These are phyloP conservation scores for Philonicus albiceps DNA, from an alignment of 2,888 invertebrate species.

Conservation along the genomic window DNA sequence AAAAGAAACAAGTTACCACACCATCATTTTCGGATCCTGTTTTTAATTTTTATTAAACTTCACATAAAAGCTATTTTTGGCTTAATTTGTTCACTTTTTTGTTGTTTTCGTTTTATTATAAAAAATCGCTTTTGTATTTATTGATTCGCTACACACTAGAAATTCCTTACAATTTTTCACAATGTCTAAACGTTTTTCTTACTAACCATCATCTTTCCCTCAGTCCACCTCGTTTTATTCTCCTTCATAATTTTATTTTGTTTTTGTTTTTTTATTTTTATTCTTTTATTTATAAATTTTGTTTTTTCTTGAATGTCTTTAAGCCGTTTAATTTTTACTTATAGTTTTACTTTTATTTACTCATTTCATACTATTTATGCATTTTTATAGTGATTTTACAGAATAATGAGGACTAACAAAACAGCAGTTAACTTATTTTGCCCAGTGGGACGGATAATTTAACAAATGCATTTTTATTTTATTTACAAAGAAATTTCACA, in stretches of 20 bases:
- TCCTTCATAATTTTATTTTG: neutral
- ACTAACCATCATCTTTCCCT: neutral
- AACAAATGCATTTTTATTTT: slow-evolving; percentile 9
- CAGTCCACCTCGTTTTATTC: neutral
- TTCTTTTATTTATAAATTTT: neutral
- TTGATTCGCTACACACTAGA: neutral
- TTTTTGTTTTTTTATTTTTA: too few relatives aligned
- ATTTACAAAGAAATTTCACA: slow-evolving; percentile 23
- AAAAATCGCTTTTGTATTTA: slow-evolving; percentile 8
- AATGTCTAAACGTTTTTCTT: neutral
- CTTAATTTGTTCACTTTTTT: neutral
- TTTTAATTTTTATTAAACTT: neutral
- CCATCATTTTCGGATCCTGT: neutral
- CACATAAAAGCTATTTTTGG: slow-evolving; percentile 39
- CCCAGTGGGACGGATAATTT: slow-evolving; percentile 31
- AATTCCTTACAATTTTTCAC: neutral
- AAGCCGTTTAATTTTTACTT: neutral
- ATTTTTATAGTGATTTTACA: neutral
- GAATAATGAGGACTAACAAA: neutral
- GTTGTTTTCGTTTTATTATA: slow-evolving; percentile 4
- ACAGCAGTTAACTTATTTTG: slow-evolving; percentile 24
- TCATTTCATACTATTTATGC: neutral
- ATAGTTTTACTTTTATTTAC: neutral
- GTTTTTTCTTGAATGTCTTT: neutral
- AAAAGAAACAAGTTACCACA: neutral